Conservation (phyloP, 2,888 invertebrate genomes). For the Eupithecia subumbrata region DNA sequence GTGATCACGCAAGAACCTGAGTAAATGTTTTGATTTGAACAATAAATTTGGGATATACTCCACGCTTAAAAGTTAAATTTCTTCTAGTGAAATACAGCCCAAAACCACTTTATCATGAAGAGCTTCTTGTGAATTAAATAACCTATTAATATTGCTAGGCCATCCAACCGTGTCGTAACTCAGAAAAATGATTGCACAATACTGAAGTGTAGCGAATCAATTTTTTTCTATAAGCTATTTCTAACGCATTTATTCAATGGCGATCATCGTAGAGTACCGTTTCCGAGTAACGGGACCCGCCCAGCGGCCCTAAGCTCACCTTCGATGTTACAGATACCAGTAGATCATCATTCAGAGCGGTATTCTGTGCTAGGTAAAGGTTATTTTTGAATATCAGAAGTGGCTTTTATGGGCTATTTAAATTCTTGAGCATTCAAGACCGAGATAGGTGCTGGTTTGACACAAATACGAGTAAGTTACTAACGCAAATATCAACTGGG, state of each 20-base stretch:
- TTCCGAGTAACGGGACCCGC: conserved; percentile 68
- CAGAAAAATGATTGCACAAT: conserved; percentile 17
- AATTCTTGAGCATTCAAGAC: conserved; percentile 11
- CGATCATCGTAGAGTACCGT: conserved; percentile 71
- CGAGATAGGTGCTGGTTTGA: conserved; percentile 9
- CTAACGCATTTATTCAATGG: conserved; percentile 56
- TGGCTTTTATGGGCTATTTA: conserved; percentile 1
- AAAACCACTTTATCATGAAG: not conserved
- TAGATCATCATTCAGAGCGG: conserved; percentile 53
- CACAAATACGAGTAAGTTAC: conserved; percentile 10
- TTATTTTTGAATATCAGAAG: conserved; percentile 10
- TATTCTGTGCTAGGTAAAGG: conserved; percentile 12
- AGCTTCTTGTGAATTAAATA: not conserved
- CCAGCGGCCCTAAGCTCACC: conserved; percentile 64
- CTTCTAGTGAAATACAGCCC: not conserved
- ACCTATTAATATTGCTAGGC: not conserved
- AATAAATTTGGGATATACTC: not conserved
- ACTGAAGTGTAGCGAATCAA: conserved; percentile 16
- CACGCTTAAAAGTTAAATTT: not conserved
- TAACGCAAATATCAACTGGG: not conserved
- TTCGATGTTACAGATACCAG: conserved; percentile 52
- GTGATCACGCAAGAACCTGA: conserved; percentile 6
- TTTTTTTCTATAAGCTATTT: conserved; percentile 33
- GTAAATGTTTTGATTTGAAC: not conserved
- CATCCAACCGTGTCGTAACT: conserved; percentile 1